Conservation (phyloP, 2,113 vertebrate genomes). For the Rhipidura dahli region DNA sequence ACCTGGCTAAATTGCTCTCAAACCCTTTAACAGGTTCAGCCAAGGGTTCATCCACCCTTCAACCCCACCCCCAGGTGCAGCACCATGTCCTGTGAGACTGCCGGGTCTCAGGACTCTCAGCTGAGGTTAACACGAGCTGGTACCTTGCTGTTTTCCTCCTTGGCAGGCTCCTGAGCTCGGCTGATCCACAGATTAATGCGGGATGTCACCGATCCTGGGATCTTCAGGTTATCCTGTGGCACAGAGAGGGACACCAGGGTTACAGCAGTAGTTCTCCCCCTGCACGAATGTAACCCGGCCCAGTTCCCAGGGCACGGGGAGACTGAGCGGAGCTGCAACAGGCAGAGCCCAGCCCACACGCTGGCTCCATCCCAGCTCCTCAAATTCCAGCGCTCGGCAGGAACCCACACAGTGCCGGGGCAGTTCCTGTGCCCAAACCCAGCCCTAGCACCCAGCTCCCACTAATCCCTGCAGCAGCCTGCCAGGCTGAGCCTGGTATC, state of each 20-base stretch:
- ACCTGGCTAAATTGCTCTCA: not conserved
- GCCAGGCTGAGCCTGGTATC: rapidly evolving
- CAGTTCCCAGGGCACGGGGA: not conserved
- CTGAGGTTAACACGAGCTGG: rapidly evolving
- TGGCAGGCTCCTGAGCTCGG: conserved; percentile 67
- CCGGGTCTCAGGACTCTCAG: not conserved
- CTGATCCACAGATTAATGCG: conserved; percentile 85
- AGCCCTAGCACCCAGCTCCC: not conserved
- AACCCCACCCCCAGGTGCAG: not conserved
- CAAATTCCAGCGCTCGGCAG: not conserved
- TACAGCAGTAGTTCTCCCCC: not conserved
- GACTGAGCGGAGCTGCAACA: not conserved
- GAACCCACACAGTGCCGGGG: not conserved
- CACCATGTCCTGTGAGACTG: not conserved
- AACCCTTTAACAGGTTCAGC: not conserved
- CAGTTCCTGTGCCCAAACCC: not conserved
- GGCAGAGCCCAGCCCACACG: not conserved
- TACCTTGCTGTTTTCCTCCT: conserved; percentile 68
- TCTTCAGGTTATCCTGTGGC: conserved; percentile 74
- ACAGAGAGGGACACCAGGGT: not conserved
- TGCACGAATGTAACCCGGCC: rapidly evolving
- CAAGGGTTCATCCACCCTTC: not conserved
- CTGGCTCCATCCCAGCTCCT: not conserved
- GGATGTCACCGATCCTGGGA: conserved; percentile 79
- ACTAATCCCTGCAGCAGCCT: not conserved